These are phyloP conservation scores for Tenodera sinensis DNA, from an alignment of 2,888 invertebrate genomes.

Conservation along the genomic window DNA sequence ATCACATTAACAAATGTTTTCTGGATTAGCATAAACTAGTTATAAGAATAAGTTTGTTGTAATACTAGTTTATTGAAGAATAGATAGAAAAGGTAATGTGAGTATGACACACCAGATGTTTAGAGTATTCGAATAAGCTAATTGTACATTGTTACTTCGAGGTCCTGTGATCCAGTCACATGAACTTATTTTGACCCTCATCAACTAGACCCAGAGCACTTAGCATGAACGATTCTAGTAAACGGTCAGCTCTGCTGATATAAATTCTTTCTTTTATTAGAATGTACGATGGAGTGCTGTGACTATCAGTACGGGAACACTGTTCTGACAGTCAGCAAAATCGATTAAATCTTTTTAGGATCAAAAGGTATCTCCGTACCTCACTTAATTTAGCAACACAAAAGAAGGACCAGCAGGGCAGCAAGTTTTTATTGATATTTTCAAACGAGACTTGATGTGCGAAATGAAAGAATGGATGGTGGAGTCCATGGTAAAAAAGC, in stretches of 20 bases:
- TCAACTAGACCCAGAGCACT: too few relatives aligned
- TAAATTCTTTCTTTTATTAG: background rate
- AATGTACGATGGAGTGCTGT: background rate
- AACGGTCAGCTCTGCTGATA: background rate
- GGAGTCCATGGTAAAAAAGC: background rate
- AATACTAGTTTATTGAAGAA: too few relatives aligned
- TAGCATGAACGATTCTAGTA: too few relatives aligned
- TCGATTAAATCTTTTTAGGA: background rate
- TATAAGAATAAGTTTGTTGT: too few relatives aligned
- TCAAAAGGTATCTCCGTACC: background rate
- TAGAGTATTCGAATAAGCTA: too few relatives aligned
- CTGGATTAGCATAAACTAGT: too few relatives aligned
- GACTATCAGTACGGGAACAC: background rate
- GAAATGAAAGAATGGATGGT: background rate
- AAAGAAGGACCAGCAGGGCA: background rate
- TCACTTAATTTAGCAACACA: background rate
- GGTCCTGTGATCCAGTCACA: too few relatives aligned
- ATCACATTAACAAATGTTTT: too few relatives aligned
- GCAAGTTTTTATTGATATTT: slow-evolving; percentile 12
- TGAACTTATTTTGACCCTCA: too few relatives aligned
- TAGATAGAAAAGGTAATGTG: too few relatives aligned
- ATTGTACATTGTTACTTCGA: too few relatives aligned
- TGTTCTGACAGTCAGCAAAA: background rate
- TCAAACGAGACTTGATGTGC: background rate
- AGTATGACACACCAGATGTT: too few relatives aligned